Percentiles rank a stretch among this genome's conserved stretches.
Evolutionary conservation across 2,888 invertebrate species (phyloP).

Genomic region (Lobophora halterata): DNA sequence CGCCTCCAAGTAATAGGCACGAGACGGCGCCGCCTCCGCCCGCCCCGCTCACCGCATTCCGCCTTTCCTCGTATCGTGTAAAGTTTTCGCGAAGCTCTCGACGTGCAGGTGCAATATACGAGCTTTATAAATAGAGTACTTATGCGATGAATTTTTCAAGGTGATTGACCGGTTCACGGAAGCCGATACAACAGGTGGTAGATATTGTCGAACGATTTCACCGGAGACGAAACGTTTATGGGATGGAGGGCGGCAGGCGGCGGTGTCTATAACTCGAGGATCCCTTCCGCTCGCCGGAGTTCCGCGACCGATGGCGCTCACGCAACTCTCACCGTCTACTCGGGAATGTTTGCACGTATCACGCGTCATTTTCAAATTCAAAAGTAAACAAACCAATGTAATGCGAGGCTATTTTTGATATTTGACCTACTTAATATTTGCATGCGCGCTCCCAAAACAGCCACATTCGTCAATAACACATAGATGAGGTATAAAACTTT

Average conservation of each 20-base stretch:
- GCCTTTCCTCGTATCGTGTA: slow-evolving; percentile 1
- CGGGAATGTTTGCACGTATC: slow-evolving; percentile 8
- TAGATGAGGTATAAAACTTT: slow-evolving; percentile 10
- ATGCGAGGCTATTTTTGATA: slow-evolving; percentile 24
- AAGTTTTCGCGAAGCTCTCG: slow-evolving; percentile 7
- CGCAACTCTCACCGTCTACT: neutral
- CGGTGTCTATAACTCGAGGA: slow-evolving; percentile 5
- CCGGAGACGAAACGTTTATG: slow-evolving; percentile 14
- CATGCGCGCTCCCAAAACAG: slow-evolving; percentile 8
- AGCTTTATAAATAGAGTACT: slow-evolving; percentile 24
- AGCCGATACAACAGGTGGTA: slow-evolving; percentile 38
- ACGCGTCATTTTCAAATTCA: slow-evolving; percentile 10
- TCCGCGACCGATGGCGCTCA: neutral
- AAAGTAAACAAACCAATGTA: slow-evolving; percentile 26
- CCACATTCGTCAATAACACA: slow-evolving; percentile 7
- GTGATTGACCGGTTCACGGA: slow-evolving; percentile 32
- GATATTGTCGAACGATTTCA: slow-evolving; percentile 22
- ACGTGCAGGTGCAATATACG: slow-evolving; percentile 17
- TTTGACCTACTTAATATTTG: slow-evolving; percentile 25
- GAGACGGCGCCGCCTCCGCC: slow-evolving; percentile 9
- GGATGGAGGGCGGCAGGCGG: slow-evolving; percentile 5
- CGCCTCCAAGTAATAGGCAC: slow-evolving; percentile 18
- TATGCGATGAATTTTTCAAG: slow-evolving; percentile 25
- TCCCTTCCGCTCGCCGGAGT: slow-evolving; percentile 10
- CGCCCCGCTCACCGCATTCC: slow-evolving; percentile 12